Conservation (phyloP, 2,888 invertebrate genomes). For the Nephrotoma flavescens region DNA sequence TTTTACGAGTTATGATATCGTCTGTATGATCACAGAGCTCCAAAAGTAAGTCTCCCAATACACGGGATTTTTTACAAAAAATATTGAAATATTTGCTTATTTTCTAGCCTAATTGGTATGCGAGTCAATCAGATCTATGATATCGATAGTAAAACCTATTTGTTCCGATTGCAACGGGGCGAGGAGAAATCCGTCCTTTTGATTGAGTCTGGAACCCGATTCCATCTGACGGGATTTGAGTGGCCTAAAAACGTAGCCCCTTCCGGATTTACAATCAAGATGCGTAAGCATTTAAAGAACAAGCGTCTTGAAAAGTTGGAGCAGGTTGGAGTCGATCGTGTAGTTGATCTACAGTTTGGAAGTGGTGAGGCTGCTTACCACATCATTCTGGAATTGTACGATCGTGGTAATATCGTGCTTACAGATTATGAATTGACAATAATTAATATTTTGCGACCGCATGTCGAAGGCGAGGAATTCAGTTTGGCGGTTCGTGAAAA, state of each 20-base stretch:
- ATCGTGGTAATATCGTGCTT: conserved; percentile 87
- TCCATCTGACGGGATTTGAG: conserved; percentile 90
- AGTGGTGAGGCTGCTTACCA: conserved; percentile 87
- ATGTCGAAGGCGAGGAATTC: conserved; percentile 79
- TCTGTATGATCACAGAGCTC: conserved; percentile 75
- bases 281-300: conserved; percentile 92
- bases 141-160: conserved; percentile 89
- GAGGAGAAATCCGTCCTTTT: conserved; percentile 80
- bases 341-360: conserved; percentile 92
- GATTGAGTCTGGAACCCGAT: conserved; percentile 84
- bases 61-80: not conserved
- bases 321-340: conserved; percentile 86
- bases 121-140: conserved; percentile 96
- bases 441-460: conserved; percentile 81
- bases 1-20: conserved; percentile 86
- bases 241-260: conserved; percentile 97
- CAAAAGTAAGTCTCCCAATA: conserved; percentile 45
- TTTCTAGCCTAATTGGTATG: conserved; percentile 66
- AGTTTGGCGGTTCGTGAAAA: conserved; percentile 84
- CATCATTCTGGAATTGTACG: conserved; percentile 87
- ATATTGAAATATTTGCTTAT: conserved; percentile 6
- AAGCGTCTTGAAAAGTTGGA: conserved; percentile 74
- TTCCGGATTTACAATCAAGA: conserved; percentile 95
- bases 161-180: conserved; percentile 70
- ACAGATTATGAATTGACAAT: conserved; percentile 85